Evolutionary conservation across 2,113 vertebrate species (phyloP).

Genomic region (Phalacrocorax aristotelis): DNA sequence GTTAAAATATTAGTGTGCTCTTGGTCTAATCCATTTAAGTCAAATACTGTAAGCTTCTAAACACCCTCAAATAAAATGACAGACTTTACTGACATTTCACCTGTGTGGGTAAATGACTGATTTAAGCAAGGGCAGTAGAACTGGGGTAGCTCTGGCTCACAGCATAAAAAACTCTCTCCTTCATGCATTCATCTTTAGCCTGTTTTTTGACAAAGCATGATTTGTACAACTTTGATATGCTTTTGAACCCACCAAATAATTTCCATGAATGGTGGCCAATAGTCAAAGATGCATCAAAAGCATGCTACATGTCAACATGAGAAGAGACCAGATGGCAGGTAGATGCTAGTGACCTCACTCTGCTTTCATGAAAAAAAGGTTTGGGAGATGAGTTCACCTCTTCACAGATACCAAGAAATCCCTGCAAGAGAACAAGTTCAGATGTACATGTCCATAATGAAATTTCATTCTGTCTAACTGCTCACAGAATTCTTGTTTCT

Average conservation of each 20-base stretch:
- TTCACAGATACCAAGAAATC: background rate
- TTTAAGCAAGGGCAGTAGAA: background rate
- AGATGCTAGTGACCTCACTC: background rate
- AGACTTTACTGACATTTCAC: background rate
- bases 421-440: background rate
- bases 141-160: background rate
- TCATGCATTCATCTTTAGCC: rapidly evolving
- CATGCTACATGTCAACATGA: background rate
- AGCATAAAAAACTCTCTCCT: background rate
- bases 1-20: background rate
- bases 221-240: background rate
- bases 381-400: background rate
- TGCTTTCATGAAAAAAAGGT: background rate
- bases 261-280: background rate
- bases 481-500: background rate
- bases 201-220: background rate
- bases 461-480: background rate
- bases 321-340: background rate
- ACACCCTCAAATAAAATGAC: background rate
- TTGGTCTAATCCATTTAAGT: background rate
- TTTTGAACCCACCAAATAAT: background rate
- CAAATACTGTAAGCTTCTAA: background rate
- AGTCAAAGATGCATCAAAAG: background rate
- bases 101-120: background rate
- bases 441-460: background rate